These are phyloP conservation scores for Clarias batrachus DNA, from an alignment of 2,113 vertebrate species.

Conservation along the genomic window DNA sequence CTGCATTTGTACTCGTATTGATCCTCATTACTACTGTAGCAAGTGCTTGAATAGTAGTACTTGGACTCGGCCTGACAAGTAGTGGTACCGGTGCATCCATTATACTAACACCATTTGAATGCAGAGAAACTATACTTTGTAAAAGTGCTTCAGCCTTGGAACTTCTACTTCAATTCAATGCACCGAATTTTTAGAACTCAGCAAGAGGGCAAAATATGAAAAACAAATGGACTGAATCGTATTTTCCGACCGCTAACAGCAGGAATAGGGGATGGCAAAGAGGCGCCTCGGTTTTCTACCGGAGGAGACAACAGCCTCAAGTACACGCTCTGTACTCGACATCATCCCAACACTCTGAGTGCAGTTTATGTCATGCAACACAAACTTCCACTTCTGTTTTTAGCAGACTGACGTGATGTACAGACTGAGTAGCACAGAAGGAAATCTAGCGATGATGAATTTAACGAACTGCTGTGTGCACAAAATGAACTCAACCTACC, in stretches of 20 bases:
- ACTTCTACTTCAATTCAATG: background rate
- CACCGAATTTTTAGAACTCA: background rate
- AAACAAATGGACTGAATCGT: slow-evolving; percentile 17
- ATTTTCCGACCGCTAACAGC: slow-evolving; percentile 6
- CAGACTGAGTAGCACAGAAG: slow-evolving; percentile 18
- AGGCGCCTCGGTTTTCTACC: background rate
- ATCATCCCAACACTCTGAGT: slow-evolving; percentile 16
- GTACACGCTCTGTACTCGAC: background rate
- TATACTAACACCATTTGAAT: background rate
- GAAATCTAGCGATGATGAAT: slow-evolving; percentile 18
- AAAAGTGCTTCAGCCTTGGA: background rate
- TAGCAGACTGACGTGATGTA: background rate
- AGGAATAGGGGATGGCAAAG: background rate
- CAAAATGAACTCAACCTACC: background rate
- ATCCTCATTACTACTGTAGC: no score
- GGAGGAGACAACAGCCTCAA: background rate
- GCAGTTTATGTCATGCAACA: slow-evolving; percentile 8
- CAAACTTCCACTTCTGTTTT: slow-evolving; percentile 13
- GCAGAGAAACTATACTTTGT: background rate
- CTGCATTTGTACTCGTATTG: no score
- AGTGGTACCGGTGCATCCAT: background rate
- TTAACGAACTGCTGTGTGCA: background rate
- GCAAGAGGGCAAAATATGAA: background rate
- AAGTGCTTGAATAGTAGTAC: no score
- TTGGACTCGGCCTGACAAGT: no score